Evolutionary conservation across 2,113 vertebrate genomes (phyloP).

Genomic region (Caranx melampygus): DNA sequence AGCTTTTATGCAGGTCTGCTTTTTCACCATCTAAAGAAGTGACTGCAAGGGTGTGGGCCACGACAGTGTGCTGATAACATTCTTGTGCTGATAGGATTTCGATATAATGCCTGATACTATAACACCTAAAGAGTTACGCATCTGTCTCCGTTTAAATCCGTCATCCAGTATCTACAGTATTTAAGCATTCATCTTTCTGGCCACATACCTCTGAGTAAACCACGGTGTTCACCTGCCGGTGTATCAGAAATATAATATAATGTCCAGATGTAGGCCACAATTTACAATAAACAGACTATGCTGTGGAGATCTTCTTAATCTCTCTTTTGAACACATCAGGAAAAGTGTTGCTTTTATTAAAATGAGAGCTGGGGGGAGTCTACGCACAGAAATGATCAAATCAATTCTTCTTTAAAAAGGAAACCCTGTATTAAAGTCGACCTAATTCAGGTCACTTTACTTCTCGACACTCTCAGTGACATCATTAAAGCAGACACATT

Average conservation of each 20-base stretch:
- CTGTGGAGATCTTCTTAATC: slow-evolving; percentile 13
- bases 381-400: slow-evolving; percentile 14
- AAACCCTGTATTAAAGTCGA: neutral
- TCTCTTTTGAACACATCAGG: slow-evolving; percentile 6
- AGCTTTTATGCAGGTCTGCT: too few relatives aligned
- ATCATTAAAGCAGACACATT: slow-evolving; percentile 42
- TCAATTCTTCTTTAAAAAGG: slow-evolving; percentile 1
- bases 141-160: slow-evolving; percentile 17
- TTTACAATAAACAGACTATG: slow-evolving; percentile 4
- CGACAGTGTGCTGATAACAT: neutral
- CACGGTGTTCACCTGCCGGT: slow-evolving; percentile 11
- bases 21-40: neutral
- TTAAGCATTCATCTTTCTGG: neutral
- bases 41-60: neutral
- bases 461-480: slow-evolving; percentile 15
- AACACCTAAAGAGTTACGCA: neutral
- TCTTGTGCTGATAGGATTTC: neutral
- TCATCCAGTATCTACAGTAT: neutral
- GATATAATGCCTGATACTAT: neutral
- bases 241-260: neutral
- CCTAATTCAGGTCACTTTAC: slow-evolving; percentile 38
- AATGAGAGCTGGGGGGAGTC: slow-evolving; percentile 21
- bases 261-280: slow-evolving; percentile 23
- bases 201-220: neutral
- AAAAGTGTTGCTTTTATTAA: slow-evolving; percentile 10